phyloP scores from a whole-genome alignment of 2,888 invertebrate species.

The Acholoe squamosa region DNA sequence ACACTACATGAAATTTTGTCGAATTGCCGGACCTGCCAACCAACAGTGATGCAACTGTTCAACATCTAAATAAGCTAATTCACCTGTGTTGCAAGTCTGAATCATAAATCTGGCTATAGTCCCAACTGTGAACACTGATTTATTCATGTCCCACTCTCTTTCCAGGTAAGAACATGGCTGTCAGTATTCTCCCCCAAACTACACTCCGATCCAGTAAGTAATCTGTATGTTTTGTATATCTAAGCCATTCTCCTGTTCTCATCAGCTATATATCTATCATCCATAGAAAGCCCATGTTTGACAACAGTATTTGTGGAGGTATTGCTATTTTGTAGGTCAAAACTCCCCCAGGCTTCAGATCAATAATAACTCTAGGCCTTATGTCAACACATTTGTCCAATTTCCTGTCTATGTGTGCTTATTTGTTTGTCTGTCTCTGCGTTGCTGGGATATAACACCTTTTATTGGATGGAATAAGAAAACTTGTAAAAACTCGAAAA shows the following conservation, averaged over 20 bases:
- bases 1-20: no score
- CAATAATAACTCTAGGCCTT: neutral
- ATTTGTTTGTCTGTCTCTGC: neutral
- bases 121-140: neutral
- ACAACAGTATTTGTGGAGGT: neutral
- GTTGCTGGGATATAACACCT: neutral
- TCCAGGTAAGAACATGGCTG: neutral
- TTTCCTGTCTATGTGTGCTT: neutral
- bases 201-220: neutral
- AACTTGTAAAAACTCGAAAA: no score
- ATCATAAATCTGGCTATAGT: neutral
- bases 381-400: conserved; percentile 22
- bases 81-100: neutral
- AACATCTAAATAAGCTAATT: neutral
- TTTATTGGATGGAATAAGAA: neutral
- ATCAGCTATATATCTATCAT: neutral
- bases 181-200: neutral
- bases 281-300: neutral
- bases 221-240: neutral
- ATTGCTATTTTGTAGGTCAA: neutral
- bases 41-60: neutral
- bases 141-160: neutral
- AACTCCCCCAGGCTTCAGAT: neutral
- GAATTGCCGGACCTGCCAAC: no score
- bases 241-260: neutral